phyloP scores from a whole-genome alignment of 53 echinoderm and acorn worm species.

The Astropecten irregularis region DNA sequence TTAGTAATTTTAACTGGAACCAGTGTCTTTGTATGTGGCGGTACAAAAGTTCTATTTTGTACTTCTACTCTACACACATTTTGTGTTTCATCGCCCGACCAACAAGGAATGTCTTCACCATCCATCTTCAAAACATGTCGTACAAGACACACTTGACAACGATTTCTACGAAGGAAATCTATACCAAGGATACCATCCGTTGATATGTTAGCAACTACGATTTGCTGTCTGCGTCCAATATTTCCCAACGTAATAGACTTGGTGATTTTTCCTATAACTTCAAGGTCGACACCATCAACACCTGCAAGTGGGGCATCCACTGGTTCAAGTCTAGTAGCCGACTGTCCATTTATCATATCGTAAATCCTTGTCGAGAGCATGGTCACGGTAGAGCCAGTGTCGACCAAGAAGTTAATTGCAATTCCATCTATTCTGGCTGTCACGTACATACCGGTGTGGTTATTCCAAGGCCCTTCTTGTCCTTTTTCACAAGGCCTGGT shows the following conservation, averaged over 20 bases:
- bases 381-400: background rate
- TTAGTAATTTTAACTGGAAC: constrained; percentile 13
- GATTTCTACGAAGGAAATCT: constrained; percentile 10
- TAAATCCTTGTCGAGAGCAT: background rate
- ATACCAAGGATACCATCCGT: constrained; percentile 24
- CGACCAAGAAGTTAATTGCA: background rate
- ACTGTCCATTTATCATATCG: background rate
- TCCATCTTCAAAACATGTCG: background rate
- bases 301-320: constrained; percentile 6
- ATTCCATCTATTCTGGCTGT: constrained; percentile 26
- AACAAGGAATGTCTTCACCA: constrained; percentile 9
- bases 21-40: constrained; percentile 19
- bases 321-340: background rate
- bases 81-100: constrained; percentile 1
- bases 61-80: constrained; percentile 9
- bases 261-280: background rate
- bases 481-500: background rate
- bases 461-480: background rate
- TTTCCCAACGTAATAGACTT: constrained; percentile 28
- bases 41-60: background rate
- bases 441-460: background rate
- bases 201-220: constrained; percentile 4
- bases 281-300: background rate
- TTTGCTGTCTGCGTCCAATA: constrained; percentile 8
- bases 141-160: background rate